Evolutionary conservation across 2,113 vertebrate species (phyloP), one percentile per base, ranked within the genome.

Genomic region (Eretmochelys imbricata): DNA sequence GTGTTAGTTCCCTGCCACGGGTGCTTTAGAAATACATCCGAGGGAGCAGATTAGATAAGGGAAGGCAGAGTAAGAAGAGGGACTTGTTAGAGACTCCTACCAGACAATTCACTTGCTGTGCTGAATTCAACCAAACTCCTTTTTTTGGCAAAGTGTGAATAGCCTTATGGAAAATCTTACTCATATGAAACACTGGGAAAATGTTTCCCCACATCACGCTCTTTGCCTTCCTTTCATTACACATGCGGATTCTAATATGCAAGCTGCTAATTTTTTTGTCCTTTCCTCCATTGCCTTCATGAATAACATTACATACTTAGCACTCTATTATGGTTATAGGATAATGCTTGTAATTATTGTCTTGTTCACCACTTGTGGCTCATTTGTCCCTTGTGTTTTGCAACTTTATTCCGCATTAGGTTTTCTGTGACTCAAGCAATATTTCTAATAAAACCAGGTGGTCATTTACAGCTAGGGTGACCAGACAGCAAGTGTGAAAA

Each of bases 201-300:
- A 35, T 48, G 2, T 0, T 1, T n/a, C 9, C n/a, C 79, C 16
- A 27, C 6, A 59, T 5, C 59, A 46, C 49, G 24, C 62, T 35
- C 49, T 51, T 38, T 0, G 0, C 1, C 2, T 3, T 5, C 29
- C 2, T 76, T 76, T 48, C 75, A 42, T 76, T 76, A 20, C 3
- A 76, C 38, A 46, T 27, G 75, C 11, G 14, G 42, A 76, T 42
- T 76, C 75, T 14, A 76, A 76, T 13, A 27, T 27, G 19, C 42
- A 48, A 13, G 5, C 12, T 14, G 42, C 11, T 46, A 24, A 27
- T 38, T 42, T 48, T 46, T 76, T 76, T 76, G 42, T 76, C 42
- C 42, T 46, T 27, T 76, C 42, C 75, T 48, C 75, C 24, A 42
- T 27, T 46, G 42, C 3, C 22, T 16, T 46, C 22, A 42, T 48